Base-by-base conservation (phyloP, 2,888 invertebrate species). In the Zaprionus lineosus region DNA sequence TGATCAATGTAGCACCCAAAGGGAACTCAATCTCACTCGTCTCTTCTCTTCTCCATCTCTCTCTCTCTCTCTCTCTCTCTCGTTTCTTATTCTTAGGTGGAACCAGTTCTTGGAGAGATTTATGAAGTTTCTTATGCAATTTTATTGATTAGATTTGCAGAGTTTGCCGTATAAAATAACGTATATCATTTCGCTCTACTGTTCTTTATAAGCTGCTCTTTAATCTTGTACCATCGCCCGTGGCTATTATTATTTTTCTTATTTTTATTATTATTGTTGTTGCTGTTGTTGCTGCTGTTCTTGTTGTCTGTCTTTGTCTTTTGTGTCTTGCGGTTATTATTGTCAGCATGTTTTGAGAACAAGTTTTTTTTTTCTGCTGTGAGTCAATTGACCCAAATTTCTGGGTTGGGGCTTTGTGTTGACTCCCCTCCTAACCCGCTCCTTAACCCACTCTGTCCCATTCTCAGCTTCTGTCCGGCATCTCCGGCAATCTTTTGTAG, bases 371-470 rank as follows among this genome's bases (percentile, higher is more conserved):
- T 56, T 47, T 55, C 61, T 68, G 59, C 60, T 75, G 71, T 66
- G 84, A 84, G 83, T 81, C 81, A 81, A 81, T 81, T 81, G 81
- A 81, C 81, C 81, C 77, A 84, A 81, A 84, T 81, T 65, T 64
- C 46, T 47, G 40, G 64, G 68, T 76, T 64, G 28, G 39, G 74
- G 75, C 83, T 81, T 84, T 84, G 67, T 66, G 58, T 58, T n/a
- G n/a, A n/a, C n/a, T n/a, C n/a, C n/a, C n/a, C n/a, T n/a, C n/a
- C n/a, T n/a, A n/a, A n/a, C n/a, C n/a, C n/a, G n/a, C n/a, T n/a
- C n/a, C 63, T 64, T 60, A 29, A 46, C 3, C n/a, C 40, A 19
- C 9, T 48, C 50, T 15, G 33, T 26, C 16, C 7, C 43, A 14
- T 18, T 24, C 36, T 9, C 36, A 24, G 29, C 34, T 18, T 40